Base-by-base conservation (phyloP, 2,113 vertebrate species). In the Ptilonorhynchus violaceus region DNA sequence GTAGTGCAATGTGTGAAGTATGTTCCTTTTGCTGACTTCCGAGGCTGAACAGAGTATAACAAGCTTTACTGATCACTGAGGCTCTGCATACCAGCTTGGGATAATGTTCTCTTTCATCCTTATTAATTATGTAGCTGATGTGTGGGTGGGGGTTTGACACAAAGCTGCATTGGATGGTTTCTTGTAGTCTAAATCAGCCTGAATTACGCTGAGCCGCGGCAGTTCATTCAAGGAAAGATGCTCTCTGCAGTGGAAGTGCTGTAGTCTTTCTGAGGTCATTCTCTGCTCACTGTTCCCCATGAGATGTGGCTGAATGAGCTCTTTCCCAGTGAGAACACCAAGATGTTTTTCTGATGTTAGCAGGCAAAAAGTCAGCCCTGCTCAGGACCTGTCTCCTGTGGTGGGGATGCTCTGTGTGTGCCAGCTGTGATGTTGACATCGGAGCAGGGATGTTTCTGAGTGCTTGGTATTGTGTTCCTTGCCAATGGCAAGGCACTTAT, bases 111-210 rank as follows among this genome's bases (percentile, higher is more conserved):
- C 44, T 30, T 87, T 87, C n/a, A 42, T 92, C 74, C 74, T 96
- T 75, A 77, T 93, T 85, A 92, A 83, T 95, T 89, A 68, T 89
- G 90, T 90, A 88, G 58, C 41, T 92, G 89, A 35, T 66, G 35
- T 35, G 79, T 83, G 53, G 70, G 58, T 70, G 72, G 63, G 84
- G 41, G 47, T 88, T 87, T 93, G 55, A 88, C 75, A 92, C 77
- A 87, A 64, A 84, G 59, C 77, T 92, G 49, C 55, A 30, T 30
- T 68, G 85, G 68, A 17, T 81, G 53, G 22, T 73, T 89, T 73
- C 49, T 73, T 41, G 58, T 67, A 88, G 79, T 42, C 24, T 82
- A 77, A 84, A 86, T 1, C 78, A 89, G 41, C 47, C 67, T 86
- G 82, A 90, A 53, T 77, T 70, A 44, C 3, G 0, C 69, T 4